Conservation (phyloP, 2,797 vertebrate species). For the Bryconaethiops microstoma region DNA sequence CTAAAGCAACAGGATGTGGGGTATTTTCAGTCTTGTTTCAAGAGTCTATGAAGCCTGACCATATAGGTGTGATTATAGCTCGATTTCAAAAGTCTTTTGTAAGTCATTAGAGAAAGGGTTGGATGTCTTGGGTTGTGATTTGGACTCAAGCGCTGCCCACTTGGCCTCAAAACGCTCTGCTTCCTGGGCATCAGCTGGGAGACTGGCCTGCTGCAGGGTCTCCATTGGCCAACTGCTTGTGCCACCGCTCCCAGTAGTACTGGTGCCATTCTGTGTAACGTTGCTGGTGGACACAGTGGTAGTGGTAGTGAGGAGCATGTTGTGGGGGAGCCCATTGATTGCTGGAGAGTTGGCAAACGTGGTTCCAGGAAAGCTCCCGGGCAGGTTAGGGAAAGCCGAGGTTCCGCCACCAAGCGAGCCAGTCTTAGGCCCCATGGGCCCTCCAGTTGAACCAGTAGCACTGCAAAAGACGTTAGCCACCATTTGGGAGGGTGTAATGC, state of each 20-base stretch:
- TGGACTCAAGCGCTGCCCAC: constrained; percentile 90
- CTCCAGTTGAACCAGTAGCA: constrained; percentile 73
- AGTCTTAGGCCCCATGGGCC: constrained; percentile 69
- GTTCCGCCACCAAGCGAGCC: constrained; percentile 62
- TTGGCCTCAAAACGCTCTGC: constrained; percentile 90
- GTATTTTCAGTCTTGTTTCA: constrained; percentile 48
- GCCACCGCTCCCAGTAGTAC: constrained; percentile 59
- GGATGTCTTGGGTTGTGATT: constrained; percentile 74
- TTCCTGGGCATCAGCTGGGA: constrained; percentile 70
- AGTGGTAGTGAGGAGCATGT: constrained; percentile 51
- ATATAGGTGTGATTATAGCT: constrained; percentile 76
- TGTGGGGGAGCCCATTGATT: constrained; percentile 70
- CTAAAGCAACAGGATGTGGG: constrained; percentile 56
- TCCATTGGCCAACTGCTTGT: constrained; percentile 76
- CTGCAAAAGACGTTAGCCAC: constrained; percentile 92
- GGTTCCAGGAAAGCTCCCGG: constrained; percentile 31
- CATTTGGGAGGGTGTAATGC: constrained; percentile 94
- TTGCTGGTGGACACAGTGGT: constrained; percentile 29
- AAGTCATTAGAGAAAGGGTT: constrained; percentile 90
- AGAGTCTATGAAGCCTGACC: constrained; percentile 45
- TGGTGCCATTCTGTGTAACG: constrained; percentile 73
- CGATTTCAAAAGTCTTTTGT: constrained; percentile 88
- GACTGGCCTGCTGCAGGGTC: constrained; percentile 60
- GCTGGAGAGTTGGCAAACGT: constrained; percentile 65
- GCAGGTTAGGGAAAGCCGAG: constrained; percentile 65